Evolutionary conservation across 1,140 invertebrate species (phyloP), one percentile per base, ranked within the genome.

Genomic region (Maconellicoccus hirsutus): DNA sequence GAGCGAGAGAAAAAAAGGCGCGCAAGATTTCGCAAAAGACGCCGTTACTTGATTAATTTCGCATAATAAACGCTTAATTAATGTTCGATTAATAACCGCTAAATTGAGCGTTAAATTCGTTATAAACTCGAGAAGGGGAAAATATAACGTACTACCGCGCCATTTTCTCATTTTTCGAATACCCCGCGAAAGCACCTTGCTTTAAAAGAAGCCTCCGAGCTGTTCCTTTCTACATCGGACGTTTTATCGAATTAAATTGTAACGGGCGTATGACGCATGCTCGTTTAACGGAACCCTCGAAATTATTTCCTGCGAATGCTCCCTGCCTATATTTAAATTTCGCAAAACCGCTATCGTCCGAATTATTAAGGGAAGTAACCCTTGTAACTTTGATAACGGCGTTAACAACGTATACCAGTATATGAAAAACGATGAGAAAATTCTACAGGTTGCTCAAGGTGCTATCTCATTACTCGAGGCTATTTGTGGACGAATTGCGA

Each of bases 51-150:
- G 61, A 66, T 66, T 66, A 66, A 66, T 66, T 66, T 66, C 61
- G 61, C 61, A 66, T 66, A 66, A 66, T 66, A 66, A 66, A 66
- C 61, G 61, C 25, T 66, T 66, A 66, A 66, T 66, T 66, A 66
- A 66, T 66, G 61, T 66, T 66, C 61, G 61, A 66, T 66, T 66
- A 66, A 66, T 66, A 66, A 66, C 61, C 61, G 61, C 61, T 66
- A 66, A 66, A 66, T 66, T 66, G 61, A 66, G 61, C 61, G 61
- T 66, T 66, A 66, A 66, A 66, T 66, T 66, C 61, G 61, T 66
- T 66, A 66, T 66, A 66, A 66, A 66, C 61, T 66, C 22, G 61
- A 66, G 61, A 23, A 26, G 61, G 61, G 25, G 61, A 23, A 26
- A 23, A 66, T 23, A 66, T 25, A 66, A 66, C 22, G 61, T 66